These are phyloP conservation scores for Plemyria rubiginata DNA, from an alignment of 2,888 invertebrate genomes.

Conservation along the genomic window DNA sequence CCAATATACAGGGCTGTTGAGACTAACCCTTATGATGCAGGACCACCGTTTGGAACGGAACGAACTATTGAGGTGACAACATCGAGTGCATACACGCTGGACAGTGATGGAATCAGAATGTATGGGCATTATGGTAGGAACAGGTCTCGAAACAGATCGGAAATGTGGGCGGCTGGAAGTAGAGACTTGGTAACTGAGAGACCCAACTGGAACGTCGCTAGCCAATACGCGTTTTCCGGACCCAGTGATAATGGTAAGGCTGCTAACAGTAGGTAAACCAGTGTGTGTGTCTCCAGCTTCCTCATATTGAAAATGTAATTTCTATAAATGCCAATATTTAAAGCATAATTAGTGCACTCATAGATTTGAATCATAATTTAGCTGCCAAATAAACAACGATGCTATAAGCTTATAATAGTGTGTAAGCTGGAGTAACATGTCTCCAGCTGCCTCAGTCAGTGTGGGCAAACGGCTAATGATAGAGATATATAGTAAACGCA, in stretches of 20 bases:
- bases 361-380: too few species aligned
- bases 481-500: too few species aligned
- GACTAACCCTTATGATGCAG: constrained; percentile 16
- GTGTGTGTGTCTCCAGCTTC: too few species aligned
- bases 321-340: too few species aligned
- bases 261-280: neutral
- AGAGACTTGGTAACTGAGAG: constrained; percentile 55
- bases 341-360: too few species aligned
- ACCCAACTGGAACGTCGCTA: constrained; percentile 58
- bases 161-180: constrained; percentile 47
- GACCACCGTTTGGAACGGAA: constrained; percentile 21
- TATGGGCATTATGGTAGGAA: constrained; percentile 52
- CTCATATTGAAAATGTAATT: too few species aligned
- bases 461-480: too few species aligned
- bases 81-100: constrained; percentile 49
- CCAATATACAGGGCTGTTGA: constrained; percentile 14
- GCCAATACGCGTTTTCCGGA: constrained; percentile 47
- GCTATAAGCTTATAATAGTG: too few species aligned
- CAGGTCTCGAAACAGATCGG: constrained; percentile 57
- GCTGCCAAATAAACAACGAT: too few species aligned
- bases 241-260: constrained; percentile 70
- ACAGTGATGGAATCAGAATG: constrained; percentile 49
- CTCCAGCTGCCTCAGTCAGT: too few species aligned
- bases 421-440: too few species aligned
- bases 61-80: constrained; percentile 38